Percentiles rank a stretch among this genome's conserved stretches.
Conservation (phyloP, 2,797 vertebrate species). For the Phataginus tricuspis region DNA sequence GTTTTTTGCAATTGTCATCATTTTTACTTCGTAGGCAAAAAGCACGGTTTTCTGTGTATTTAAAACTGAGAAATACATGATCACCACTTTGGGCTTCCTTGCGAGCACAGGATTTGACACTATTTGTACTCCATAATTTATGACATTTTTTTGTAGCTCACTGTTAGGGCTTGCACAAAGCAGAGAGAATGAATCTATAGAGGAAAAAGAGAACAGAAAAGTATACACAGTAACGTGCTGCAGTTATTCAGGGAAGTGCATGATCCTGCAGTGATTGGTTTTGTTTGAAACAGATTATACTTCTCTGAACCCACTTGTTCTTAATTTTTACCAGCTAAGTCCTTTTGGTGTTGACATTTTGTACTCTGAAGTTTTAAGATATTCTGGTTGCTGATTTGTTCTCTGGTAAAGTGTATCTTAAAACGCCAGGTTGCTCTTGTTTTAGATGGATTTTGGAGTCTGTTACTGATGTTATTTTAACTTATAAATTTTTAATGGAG, state of each 20-base stretch:
- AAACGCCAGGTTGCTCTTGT: constrained; percentile 42
- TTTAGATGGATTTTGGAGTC: neutral
- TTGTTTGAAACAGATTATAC: constrained; percentile 33
- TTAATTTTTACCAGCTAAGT: neutral
- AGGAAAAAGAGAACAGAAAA: neutral
- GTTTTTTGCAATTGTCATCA: neutral
- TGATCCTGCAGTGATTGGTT: constrained; percentile 11
- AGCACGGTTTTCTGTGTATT: constrained; percentile 67
- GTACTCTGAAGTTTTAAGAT: constrained; percentile 51
- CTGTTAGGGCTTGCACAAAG: constrained; percentile 64
- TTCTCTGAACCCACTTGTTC: constrained; percentile 7
- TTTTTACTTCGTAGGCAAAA: constrained; percentile 39
- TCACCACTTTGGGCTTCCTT: constrained; percentile 57
- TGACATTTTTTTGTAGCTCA: constrained; percentile 76
- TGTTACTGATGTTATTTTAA: constrained; percentile 33
- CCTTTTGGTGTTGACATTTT: constrained; percentile 60
- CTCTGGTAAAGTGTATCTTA: constrained; percentile 70
- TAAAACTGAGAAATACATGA: constrained; percentile 58
- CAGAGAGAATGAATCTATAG: constrained; percentile 53
- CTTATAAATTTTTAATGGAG: constrained; percentile 26
- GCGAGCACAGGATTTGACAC: constrained; percentile 76
- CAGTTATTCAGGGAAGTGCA: neutral
- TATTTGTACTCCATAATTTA: constrained; percentile 80
- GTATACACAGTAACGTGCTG: neutral
- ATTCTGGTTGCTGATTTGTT: constrained; percentile 50